These are phyloP conservation scores for Cynopterus sphinx DNA, from an alignment of 2,797 vertebrate species.

Conservation along the genomic window DNA sequence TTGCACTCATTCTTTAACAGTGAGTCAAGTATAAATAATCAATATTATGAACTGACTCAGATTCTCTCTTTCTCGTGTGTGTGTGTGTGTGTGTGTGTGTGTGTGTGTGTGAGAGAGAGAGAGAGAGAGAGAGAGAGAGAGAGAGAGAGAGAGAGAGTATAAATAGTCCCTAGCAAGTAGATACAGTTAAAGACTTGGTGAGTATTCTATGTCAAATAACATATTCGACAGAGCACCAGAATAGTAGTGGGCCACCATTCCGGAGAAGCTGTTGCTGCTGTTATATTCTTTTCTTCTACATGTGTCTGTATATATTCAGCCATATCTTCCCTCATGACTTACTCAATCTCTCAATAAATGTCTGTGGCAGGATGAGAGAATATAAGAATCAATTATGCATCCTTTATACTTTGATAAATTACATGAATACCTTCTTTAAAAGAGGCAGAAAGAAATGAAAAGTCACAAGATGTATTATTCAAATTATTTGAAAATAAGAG, in stretches of 20 bases:
- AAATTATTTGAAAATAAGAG: constrained; percentile 15
- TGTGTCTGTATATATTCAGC: neutral
- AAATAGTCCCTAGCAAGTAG: neutral
- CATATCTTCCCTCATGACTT: neutral
- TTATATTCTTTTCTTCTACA: neutral
- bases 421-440: neutral
- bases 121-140: too few species aligned
- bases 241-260: neutral
- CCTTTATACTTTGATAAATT: constrained; percentile 9
- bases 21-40: neutral
- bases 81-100: too few species aligned
- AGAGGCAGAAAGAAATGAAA: neutral
- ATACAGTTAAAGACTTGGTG: neutral
- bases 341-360: neutral
- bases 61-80: neutral
- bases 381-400: neutral
- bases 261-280: neutral
- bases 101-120: too few species aligned
- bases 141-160: too few species aligned
- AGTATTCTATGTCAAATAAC: neutral
- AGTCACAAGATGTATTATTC: neutral
- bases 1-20: neutral
- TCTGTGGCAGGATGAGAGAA: neutral
- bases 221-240: neutral
- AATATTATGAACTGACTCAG: neutral